A percentile compares a stretch with the other conserved stretches of the same genome.
Conservation (phyloP, 1,140 invertebrate genomes). For the Choristoneura fumiferana region DNA sequence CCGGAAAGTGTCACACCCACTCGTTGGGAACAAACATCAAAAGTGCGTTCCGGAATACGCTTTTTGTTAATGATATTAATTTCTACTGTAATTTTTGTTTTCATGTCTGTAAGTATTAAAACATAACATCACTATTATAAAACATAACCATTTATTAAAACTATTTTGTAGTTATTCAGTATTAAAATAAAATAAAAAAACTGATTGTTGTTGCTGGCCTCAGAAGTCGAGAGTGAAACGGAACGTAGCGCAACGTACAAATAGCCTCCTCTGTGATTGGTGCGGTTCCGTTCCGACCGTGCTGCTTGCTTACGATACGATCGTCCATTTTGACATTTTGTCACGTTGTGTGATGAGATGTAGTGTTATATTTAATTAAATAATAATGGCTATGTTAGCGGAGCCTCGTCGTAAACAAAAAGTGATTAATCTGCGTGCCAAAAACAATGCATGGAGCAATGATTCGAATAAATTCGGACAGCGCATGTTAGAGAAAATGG, state of each 20-base stretch:
- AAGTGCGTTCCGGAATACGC: too few relatives aligned
- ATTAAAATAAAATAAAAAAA: too few relatives aligned
- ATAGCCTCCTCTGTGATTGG: slow-evolving; percentile 11
- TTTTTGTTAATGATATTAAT: too few relatives aligned
- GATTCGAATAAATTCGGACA: slow-evolving; percentile 92
- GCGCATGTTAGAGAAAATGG: slow-evolving; percentile 95
- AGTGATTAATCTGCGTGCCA: slow-evolving; percentile 72
- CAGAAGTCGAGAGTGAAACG: background rate
- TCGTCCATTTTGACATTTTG: slow-evolving; percentile 30
- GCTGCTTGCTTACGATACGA: background rate
- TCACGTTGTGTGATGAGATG: slow-evolving; percentile 29
- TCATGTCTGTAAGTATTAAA: too few relatives aligned
- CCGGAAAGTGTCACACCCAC: too few relatives aligned
- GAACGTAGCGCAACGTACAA: background rate
- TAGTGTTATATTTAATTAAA: slow-evolving; percentile 25
- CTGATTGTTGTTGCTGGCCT: too few relatives aligned
- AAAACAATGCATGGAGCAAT: slow-evolving; percentile 74
- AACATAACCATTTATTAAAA: too few relatives aligned
- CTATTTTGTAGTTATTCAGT: too few relatives aligned
- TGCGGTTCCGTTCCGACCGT: background rate
- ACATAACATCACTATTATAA: too few relatives aligned
- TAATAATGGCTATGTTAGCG: slow-evolving; percentile 74
- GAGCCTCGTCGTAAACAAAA: slow-evolving; percentile 73
- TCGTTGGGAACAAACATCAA: too few relatives aligned
- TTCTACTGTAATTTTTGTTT: too few relatives aligned